A percentile compares a stretch with the other conserved stretches of the same genome.
These are phyloP conservation scores for Antheraea assamensis DNA, from an alignment of 2,888 invertebrate genomes.

Conservation along the genomic window DNA sequence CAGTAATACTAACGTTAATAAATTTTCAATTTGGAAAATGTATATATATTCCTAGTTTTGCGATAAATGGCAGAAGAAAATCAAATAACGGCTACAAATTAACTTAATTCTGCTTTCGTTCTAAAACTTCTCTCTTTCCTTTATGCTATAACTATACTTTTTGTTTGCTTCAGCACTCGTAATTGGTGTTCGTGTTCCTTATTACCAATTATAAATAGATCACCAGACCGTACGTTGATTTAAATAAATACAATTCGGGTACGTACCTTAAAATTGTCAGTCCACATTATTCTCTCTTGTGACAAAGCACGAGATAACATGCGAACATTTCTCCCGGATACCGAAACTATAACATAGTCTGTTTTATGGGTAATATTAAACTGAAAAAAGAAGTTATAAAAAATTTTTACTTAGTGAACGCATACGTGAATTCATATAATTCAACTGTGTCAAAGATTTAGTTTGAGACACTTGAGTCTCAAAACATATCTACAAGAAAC, in stretches of 20 bases:
- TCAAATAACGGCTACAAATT: no score
- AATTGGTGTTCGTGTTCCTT: no score
- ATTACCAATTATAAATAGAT: neutral
- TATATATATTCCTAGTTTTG: no score
- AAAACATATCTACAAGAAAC: neutral
- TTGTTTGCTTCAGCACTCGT: no score
- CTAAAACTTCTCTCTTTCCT: no score
- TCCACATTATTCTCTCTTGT: neutral
- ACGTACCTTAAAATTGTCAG: slow-evolving; percentile 3
- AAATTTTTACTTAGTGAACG: neutral
- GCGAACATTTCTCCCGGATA: neutral
- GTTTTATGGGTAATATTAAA: neutral
- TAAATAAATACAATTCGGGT: neutral
- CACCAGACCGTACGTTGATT: neutral
- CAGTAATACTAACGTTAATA: neutral
- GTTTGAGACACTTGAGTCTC: neutral
- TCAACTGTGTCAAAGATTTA: neutral
- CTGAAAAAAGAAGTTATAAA: neutral
- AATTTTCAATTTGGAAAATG: no score
- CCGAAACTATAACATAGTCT: neutral
- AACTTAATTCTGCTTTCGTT: no score
- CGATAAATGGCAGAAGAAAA: no score
- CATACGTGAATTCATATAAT: neutral
- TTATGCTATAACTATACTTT: no score
- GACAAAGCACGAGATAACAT: neutral